phyloP scores from a whole-genome alignment of 1,140 invertebrate species.

The Pinna nobilis region DNA sequence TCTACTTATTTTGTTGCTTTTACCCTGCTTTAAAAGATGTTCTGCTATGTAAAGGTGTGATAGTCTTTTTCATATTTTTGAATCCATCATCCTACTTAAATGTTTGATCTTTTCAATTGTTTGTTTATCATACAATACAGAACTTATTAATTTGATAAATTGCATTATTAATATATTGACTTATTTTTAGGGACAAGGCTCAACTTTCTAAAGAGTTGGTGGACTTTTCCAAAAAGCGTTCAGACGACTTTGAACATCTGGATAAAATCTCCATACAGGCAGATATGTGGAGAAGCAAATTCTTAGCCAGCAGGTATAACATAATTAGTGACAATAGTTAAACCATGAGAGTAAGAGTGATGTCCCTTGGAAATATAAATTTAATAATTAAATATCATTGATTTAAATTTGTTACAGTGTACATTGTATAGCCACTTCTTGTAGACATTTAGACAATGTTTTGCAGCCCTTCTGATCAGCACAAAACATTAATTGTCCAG shows the following conservation, averaged over 20 bases:
- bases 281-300: slow-evolving; percentile 97
- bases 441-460: no score
- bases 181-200: slow-evolving; percentile 86
- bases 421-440: no score
- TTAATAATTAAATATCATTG: neutral
- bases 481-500: no score
- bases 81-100: no score
- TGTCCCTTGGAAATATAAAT: neutral
- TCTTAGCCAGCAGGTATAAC: slow-evolving; percentile 88
- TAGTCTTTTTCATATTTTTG: no score
- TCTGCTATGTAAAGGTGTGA: no score
- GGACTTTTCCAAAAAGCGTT: slow-evolving; percentile 88
- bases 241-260: slow-evolving; percentile 90
- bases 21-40: no score
- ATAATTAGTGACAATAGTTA: neutral
- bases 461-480: no score
- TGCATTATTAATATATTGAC: neutral
- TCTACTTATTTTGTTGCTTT: no score
- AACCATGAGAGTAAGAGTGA: neutral
- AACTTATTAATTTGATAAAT: no score
- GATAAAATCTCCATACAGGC: slow-evolving; percentile 94
- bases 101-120: no score
- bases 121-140: no score
- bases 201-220: slow-evolving; percentile 89
- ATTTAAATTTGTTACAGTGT: neutral